Percentiles rank a stretch among this genome's conserved stretches.
Evolutionary conservation across 2,888 invertebrate genomes (phyloP).

Genomic region (Drosophila paramelanica): DNA sequence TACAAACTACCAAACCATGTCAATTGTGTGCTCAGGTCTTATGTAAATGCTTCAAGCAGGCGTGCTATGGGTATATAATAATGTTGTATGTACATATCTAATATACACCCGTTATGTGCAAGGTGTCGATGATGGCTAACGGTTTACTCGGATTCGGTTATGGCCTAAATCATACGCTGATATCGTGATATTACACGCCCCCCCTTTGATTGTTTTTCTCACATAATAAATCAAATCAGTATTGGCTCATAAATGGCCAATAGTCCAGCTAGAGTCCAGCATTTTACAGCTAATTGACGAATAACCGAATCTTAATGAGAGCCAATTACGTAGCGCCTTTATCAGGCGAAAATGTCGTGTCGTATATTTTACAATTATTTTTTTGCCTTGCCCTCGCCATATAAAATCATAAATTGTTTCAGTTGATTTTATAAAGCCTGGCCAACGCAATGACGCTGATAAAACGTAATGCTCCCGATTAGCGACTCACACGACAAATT

Average conservation of each 20-base stretch:
- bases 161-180: constrained; percentile 15
- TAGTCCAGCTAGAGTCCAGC: constrained; percentile 25
- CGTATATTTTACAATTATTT: constrained; percentile 57
- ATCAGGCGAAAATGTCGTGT: constrained; percentile 42
- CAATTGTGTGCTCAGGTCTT: constrained; percentile 63
- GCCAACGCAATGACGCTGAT: constrained; percentile 34
- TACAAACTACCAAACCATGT: constrained; percentile 54
- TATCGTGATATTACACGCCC: constrained; percentile 25
- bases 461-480: constrained; percentile 52
- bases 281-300: constrained; percentile 56
- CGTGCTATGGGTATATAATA: constrained; percentile 64
- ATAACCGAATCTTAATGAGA: constrained; percentile 61
- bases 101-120: constrained; percentile 11
- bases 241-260: constrained; percentile 32
- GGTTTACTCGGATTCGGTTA: constrained; percentile 10
- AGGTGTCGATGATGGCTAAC: constrained; percentile 15
- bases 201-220: constrained; percentile 6
- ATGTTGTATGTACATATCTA: neutral
- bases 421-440: constrained; percentile 64
- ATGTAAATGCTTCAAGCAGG: constrained; percentile 63
- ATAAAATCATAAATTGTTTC: constrained; percentile 57
- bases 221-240: constrained; percentile 46
- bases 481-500: constrained; percentile 20
- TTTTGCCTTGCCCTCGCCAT: constrained; percentile 23
- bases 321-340: constrained; percentile 40